Evolutionary conservation across 1,140 invertebrate species (phyloP).

Genomic region (Ooceraea biroi): DNA sequence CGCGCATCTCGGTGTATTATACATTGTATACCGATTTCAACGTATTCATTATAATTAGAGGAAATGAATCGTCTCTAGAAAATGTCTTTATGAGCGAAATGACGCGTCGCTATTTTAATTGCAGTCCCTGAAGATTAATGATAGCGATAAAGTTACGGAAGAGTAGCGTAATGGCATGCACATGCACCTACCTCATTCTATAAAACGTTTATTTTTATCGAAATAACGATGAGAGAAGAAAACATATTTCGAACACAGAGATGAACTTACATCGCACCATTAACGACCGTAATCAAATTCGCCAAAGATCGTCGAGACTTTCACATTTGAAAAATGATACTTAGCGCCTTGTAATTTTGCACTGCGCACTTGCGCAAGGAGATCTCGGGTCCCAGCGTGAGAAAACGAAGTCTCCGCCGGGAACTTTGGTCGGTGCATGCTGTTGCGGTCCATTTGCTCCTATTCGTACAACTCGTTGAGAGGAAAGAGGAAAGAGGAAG

Average conservation of each 20-base stretch:
- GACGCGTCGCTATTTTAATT: background rate
- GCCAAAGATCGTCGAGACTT: constrained; percentile 14
- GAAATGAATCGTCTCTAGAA: background rate
- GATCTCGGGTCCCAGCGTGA: constrained; percentile 34
- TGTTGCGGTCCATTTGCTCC: constrained; percentile 15
- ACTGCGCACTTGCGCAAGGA: constrained; percentile 19
- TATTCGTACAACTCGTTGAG: constrained; percentile 41
- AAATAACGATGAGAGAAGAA: background rate
- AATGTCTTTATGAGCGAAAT: background rate
- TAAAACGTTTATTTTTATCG: background rate
- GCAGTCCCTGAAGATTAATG: background rate
- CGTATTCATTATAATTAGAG: background rate
- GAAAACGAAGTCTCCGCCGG: constrained; percentile 37
- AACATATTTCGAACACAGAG: background rate
- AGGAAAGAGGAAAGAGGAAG: background rate
- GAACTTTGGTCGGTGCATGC: background rate
- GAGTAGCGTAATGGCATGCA: background rate
- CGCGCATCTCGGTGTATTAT: no score
- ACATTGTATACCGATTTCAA: no score
- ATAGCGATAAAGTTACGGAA: background rate
- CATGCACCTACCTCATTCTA: background rate
- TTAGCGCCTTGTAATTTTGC: constrained; percentile 30
- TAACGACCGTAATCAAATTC: background rate
- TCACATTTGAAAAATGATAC: constrained; percentile 40
- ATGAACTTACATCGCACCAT: background rate